These are phyloP conservation scores for Arrhamphus sclerolepis DNA, from an alignment of 2,797 vertebrate species.

Conservation along the genomic window DNA sequence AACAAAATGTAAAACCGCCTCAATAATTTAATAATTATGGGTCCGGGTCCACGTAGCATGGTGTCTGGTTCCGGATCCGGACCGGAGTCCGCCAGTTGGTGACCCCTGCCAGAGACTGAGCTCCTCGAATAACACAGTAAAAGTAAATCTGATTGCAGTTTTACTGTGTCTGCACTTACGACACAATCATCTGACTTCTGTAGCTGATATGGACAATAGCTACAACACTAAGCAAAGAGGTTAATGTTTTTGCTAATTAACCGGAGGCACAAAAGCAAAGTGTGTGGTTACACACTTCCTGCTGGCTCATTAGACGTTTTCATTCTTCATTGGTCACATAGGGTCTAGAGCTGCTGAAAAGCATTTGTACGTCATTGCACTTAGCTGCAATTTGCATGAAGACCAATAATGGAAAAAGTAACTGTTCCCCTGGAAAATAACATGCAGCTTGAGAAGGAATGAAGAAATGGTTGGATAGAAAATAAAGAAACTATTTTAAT, in stretches of 20 bases:
- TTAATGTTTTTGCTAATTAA: slow-evolving; percentile 22
- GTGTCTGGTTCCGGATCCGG: too few species aligned
- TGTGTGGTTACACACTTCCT: not conserved
- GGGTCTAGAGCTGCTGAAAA: slow-evolving; percentile 12
- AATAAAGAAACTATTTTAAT: slow-evolving; percentile 14
- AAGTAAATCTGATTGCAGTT: not conserved
- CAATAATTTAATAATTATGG: too few species aligned
- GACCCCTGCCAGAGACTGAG: too few species aligned
- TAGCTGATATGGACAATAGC: slow-evolving; percentile 7
- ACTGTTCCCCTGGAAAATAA: slow-evolving; percentile 11
- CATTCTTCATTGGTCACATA: slow-evolving; percentile 2
- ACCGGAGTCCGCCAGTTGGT: too few species aligned
- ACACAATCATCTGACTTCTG: not conserved
- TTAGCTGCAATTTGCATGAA: slow-evolving; percentile 20
- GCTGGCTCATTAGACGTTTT: slow-evolving; percentile 39
- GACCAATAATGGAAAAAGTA: slow-evolving; percentile 11
- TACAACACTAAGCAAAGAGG: not conserved
- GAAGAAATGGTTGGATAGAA: slow-evolving; percentile 10
- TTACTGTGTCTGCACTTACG: not conserved
- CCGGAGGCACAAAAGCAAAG: not conserved
- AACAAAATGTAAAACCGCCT: too few species aligned
- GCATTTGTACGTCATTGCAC: not conserved
- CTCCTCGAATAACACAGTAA: not conserved
- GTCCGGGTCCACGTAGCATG: too few species aligned
- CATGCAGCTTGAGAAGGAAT: slow-evolving; percentile 13